Evolutionary conservation across 2,888 invertebrate species (phyloP).

Genomic region (Gymnocheta viridis): DNA sequence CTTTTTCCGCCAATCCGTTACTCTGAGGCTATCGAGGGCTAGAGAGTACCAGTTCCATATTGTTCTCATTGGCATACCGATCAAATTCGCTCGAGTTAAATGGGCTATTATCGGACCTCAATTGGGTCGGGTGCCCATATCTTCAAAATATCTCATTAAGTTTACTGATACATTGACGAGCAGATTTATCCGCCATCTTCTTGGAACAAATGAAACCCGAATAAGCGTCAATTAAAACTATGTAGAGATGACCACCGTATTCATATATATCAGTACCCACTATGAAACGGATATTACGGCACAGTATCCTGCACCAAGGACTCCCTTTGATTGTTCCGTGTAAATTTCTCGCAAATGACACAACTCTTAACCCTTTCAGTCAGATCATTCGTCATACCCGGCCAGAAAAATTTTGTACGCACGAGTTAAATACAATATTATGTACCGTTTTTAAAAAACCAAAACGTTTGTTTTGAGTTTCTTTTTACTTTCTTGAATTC

Average conservation of each 20-base stretch:
- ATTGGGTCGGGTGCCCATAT: slow-evolving; percentile 28
- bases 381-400: slow-evolving; percentile 46
- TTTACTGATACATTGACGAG: background rate
- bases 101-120: slow-evolving; percentile 26
- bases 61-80: slow-evolving; percentile 9
- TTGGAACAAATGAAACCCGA: slow-evolving; percentile 23
- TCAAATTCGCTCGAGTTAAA: slow-evolving; percentile 28
- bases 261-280: slow-evolving; percentile 49
- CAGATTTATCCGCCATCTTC: background rate
- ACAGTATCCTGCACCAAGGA: slow-evolving; percentile 39
- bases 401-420: slow-evolving; percentile 52
- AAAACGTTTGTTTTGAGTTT: too few relatives aligned
- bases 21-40: slow-evolving; percentile 43
- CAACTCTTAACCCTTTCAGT: slow-evolving; percentile 43
- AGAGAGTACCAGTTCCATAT: slow-evolving; percentile 69
- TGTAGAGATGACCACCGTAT: slow-evolving; percentile 30
- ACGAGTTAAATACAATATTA: too few relatives aligned
- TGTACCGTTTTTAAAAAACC: too few relatives aligned
- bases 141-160: background rate
- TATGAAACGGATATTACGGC: slow-evolving; percentile 48
- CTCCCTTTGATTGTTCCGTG: slow-evolving; percentile 62
- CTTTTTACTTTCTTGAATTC: too few relatives aligned
- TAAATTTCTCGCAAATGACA: slow-evolving; percentile 60
- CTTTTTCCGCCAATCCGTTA: slow-evolving; percentile 37
- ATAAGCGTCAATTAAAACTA: slow-evolving; percentile 56